Evolutionary conservation across 2,797 vertebrate species (phyloP).

Genomic region (Cuniculus paca): DNA sequence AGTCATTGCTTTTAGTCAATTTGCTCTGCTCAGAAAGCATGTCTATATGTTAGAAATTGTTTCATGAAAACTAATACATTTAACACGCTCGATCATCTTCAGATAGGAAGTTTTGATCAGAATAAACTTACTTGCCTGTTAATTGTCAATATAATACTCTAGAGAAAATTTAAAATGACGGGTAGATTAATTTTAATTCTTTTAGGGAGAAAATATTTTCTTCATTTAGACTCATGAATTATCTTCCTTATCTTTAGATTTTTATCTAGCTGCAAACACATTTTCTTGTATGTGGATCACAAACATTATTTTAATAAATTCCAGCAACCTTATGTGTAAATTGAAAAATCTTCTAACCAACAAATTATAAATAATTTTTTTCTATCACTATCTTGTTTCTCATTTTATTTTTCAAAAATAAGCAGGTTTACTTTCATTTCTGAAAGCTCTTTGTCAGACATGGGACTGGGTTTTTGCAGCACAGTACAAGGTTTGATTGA

Average conservation of each 20-base stretch:
- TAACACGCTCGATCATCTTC: slow-evolving; percentile 8
- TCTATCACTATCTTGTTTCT: slow-evolving; percentile 7
- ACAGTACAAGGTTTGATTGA: slow-evolving; percentile 65
- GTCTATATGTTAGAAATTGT: slow-evolving; percentile 15
- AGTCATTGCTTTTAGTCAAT: not conserved
- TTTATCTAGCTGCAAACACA: not conserved
- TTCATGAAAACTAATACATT: slow-evolving; percentile 22
- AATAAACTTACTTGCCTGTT: not conserved
- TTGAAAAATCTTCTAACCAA: slow-evolving; percentile 39
- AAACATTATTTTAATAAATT: slow-evolving; percentile 59
- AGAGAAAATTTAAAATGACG: not conserved
- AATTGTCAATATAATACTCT: not conserved
- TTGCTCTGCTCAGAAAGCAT: not conserved
- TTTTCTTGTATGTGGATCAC: slow-evolving; percentile 2
- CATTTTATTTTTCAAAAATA: slow-evolving; percentile 56
- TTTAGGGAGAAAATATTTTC: not conserved
- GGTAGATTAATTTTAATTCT: not conserved
- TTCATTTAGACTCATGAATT: not conserved
- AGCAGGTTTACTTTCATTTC: slow-evolving; percentile 67
- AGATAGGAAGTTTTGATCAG: slow-evolving; percentile 26
- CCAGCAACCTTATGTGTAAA: not conserved
- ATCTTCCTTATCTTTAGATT: not conserved
- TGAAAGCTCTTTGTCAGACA: slow-evolving; percentile 70
- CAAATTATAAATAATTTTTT: not conserved
- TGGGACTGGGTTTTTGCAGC: slow-evolving; percentile 53